Percentiles rank a stretch among this genome's conserved stretches.
These are phyloP conservation scores for Proteles cristata DNA, from an alignment of 2,113 vertebrate species.

Conservation along the genomic window DNA sequence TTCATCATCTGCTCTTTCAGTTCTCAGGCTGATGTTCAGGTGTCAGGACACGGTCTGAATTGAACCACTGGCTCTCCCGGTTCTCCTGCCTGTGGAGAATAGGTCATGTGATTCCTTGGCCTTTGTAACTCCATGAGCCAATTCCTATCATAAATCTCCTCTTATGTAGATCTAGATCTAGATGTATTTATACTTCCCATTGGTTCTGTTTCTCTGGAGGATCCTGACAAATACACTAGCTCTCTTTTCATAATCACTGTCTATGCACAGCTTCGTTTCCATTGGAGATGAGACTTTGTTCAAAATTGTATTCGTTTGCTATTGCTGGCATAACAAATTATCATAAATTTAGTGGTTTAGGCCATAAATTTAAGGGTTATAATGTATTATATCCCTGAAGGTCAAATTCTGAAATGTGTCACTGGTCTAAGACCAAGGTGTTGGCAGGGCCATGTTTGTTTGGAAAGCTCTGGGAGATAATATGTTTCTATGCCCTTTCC, in stretches of 20 bases:
- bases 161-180: not conserved
- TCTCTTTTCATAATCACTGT: not conserved
- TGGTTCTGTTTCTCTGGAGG: not conserved
- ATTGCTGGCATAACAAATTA: not conserved
- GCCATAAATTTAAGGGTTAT: not conserved
- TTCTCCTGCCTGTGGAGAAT: not conserved
- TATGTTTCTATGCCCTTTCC: not conserved
- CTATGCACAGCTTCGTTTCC: not conserved
- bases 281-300: not conserved
- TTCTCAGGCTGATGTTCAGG: not conserved
- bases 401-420: not conserved
- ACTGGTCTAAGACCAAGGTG: not conserved
- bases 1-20: not conserved
- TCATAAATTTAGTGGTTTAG: not conserved
- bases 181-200: not conserved
- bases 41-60: not conserved
- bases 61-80: not conserved
- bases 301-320: not conserved
- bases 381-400: not conserved
- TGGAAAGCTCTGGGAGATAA: not conserved
- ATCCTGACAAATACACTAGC: not conserved
- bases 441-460: not conserved
- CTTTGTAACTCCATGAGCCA: not conserved
- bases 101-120: not conserved
- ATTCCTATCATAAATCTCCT: not conserved